These are phyloP conservation scores for Rana temporaria DNA, from an alignment of 2,113 vertebrate species.

Conservation along the genomic window DNA sequence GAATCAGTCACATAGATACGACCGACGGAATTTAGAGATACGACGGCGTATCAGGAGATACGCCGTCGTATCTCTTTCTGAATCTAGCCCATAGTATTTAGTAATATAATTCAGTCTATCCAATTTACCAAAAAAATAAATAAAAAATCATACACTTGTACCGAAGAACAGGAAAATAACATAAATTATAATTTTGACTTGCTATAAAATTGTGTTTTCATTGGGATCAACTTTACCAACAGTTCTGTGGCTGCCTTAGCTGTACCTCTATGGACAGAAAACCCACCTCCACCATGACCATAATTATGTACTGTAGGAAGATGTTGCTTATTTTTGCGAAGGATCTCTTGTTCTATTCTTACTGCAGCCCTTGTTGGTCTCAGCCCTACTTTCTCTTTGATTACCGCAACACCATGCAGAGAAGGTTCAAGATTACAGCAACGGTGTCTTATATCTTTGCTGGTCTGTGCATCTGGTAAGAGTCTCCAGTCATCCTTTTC, in stretches of 20 bases:
- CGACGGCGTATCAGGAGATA: too few species aligned
- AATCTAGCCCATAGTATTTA: too few species aligned
- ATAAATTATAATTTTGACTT: slow-evolving; percentile 71
- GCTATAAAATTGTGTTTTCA: slow-evolving; percentile 34
- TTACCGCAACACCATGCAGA: slow-evolving; percentile 67
- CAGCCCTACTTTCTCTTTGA: slow-evolving; percentile 81
- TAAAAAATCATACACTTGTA: too few species aligned
- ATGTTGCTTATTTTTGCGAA: slow-evolving; percentile 60
- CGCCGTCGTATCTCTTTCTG: too few species aligned
- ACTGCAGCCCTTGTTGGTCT: slow-evolving; percentile 77
- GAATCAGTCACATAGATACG: too few species aligned
- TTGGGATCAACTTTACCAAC: slow-evolving; percentile 72
- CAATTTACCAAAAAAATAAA: neutral
- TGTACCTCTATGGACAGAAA: slow-evolving; percentile 85
- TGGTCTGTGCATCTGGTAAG: slow-evolving; percentile 68
- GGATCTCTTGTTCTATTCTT: slow-evolving; percentile 79
- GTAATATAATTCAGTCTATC: neutral
- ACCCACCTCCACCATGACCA: slow-evolving; percentile 84
- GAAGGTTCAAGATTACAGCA: slow-evolving; percentile 85
- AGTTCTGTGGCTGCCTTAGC: slow-evolving; percentile 79
- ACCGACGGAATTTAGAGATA: too few species aligned
- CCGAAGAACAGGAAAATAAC: too few species aligned
- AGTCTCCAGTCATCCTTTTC: slow-evolving; percentile 80
- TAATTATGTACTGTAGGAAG: slow-evolving; percentile 90
- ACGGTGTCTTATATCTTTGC: slow-evolving; percentile 77